phyloP scores from a whole-genome alignment of 2,888 invertebrate genomes.

The Homarus gammarus region DNA sequence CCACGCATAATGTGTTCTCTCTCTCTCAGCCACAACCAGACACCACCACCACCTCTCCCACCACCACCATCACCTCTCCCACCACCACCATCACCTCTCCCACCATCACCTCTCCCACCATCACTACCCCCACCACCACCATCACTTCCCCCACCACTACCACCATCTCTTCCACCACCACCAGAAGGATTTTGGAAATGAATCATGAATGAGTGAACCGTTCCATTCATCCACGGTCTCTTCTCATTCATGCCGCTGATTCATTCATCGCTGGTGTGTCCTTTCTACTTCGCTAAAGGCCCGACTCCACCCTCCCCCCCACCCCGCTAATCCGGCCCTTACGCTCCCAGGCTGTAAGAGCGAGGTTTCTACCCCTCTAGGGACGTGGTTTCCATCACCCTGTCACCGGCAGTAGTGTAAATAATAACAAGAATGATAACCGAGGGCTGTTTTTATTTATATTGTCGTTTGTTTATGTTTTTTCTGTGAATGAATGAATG shows the following conservation, averaged over 20 bases:
- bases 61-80: not conserved
- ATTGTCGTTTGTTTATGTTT: too few relatives aligned
- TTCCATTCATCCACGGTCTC: not conserved
- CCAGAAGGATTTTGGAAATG: not conserved
- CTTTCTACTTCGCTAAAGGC: too few relatives aligned
- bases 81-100: not conserved
- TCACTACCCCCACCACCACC: constrained; percentile 7
- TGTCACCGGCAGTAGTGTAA: too few relatives aligned
- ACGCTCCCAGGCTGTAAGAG: too few relatives aligned
- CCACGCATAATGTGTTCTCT: not conserved
- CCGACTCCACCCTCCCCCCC: not conserved
- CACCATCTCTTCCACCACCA: too few relatives aligned
- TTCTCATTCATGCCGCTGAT: not conserved
- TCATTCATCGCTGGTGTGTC: not conserved
- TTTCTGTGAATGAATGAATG: too few relatives aligned
- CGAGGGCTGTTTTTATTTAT: too few relatives aligned
- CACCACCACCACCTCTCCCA: not conserved
- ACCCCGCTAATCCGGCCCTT: too few relatives aligned
- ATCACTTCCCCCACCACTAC: constrained; percentile 10
- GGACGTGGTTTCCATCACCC: too few relatives aligned
- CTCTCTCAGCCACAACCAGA: too few relatives aligned
- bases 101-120: not conserved
- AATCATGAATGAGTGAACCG: not conserved
- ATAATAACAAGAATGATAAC: too few relatives aligned
- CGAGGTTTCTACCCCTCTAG: too few relatives aligned